Evolutionary conservation across 2,113 vertebrate genomes (phyloP), one percentile per base, ranked within the genome.

Genomic region (Forbesichthys papilliferus): DNA sequence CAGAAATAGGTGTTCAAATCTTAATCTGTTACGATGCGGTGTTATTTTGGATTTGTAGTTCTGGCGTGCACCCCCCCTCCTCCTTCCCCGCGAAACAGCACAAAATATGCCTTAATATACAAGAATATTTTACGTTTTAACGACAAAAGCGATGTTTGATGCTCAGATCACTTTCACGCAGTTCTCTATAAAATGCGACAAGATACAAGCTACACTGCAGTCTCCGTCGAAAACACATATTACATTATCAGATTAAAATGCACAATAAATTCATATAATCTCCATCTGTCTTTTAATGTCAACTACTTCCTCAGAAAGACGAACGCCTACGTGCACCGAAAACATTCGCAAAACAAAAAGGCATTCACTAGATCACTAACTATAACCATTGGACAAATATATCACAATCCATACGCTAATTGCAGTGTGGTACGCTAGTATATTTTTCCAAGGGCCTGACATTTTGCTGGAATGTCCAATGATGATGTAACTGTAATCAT

Each of bases 211-310:
- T 14, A 78, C 79, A 83, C 84, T 68, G 83, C 78, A 78, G 71
- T 75, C 84, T 87, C 82, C 84, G 71, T 79, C 77, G 73, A 66
- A 82, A 13, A 8, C 54, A 36, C 64, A 54, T 18, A 62, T 57
- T 33, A 71, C 36, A 68, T 75, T 75, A 61, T 75, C 20, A 49
- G 76, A 51, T 66, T 54, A 64, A 55, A 69, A 69, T 66, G 67
- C 67, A 56, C 80, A 53, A 71, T 68, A 3, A 53, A 69, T 77
- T 18, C 27, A 55, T 68, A 27, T 33, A 77, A 83, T 87, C 27
- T 27, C 87, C 83, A 77, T 79, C 74, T 68, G 69, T 53, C 69
- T 61, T 68, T 64, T 61, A 82, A 79, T 59, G 9, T 55, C 0
- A 58, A 71, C 73, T 9, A 78, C 79, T 68, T 71, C 56, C 73